These are phyloP conservation scores for Aegotheles bennettii DNA, from an alignment of 2,113 vertebrate genomes.

Conservation along the genomic window DNA sequence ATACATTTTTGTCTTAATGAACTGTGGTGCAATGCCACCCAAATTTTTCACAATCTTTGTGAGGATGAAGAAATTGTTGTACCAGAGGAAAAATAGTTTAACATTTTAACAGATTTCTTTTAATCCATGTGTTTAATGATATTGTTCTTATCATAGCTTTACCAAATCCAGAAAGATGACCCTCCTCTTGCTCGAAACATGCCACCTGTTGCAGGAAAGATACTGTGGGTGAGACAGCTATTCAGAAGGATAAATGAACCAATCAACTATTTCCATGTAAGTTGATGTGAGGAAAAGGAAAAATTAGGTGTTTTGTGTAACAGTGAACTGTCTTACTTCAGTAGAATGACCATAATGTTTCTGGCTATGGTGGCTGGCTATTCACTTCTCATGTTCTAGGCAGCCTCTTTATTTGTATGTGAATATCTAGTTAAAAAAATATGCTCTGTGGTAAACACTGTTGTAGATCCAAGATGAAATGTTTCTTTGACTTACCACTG, in stretches of 20 bases:
- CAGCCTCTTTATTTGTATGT: neutral
- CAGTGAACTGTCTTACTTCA: neutral
- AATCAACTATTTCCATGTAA: constrained; percentile 81
- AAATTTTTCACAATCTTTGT: neutral
- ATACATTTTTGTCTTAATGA: neutral
- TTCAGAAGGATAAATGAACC: constrained; percentile 80
- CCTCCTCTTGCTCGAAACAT: constrained; percentile 80
- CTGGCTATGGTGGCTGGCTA: neutral
- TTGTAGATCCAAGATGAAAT: neutral
- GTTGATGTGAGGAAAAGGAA: neutral
- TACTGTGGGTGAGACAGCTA: constrained; percentile 82
- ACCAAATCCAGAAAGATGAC: constrained; percentile 70
- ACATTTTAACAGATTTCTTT: neutral
- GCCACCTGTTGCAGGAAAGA: constrained; percentile 80
- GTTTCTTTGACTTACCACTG: neutral
- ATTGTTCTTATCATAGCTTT: constrained; percentile 65
- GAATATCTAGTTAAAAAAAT: neutral
- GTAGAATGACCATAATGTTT: neutral
- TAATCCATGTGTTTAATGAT: neutral
- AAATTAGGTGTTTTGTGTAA: neutral
- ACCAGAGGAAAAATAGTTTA: neutral
- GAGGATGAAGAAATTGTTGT: neutral
- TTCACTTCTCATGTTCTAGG: neutral
- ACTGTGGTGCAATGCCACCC: neutral
- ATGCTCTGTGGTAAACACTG: neutral